Conservation (phyloP, 2,888 invertebrate species). For the Hoplodrina ambigua region DNA sequence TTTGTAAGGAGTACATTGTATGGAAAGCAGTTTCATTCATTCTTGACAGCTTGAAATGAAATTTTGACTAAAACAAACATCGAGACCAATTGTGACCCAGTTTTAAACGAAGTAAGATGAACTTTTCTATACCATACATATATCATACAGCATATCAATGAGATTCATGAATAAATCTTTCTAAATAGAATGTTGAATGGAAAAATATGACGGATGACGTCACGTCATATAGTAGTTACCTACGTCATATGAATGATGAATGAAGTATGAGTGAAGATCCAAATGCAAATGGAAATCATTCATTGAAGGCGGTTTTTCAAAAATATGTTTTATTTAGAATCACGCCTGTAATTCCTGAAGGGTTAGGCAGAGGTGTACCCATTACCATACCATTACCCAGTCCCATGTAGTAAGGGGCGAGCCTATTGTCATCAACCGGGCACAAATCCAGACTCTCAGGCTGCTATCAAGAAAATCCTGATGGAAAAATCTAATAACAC, state of each 20-base stretch:
- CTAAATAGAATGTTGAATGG: conserved; percentile 30
- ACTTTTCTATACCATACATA: not conserved
- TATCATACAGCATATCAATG: not conserved
- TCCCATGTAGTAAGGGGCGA: too few relatives aligned
- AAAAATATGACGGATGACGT: conserved; percentile 31
- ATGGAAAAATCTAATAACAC: too few relatives aligned
- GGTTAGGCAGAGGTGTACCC: too few relatives aligned
- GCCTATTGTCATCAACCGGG: too few relatives aligned
- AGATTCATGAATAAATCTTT: conserved; percentile 33
- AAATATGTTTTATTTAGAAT: not conserved
- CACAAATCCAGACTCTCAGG: too few relatives aligned
- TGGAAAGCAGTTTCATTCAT: too few relatives aligned
- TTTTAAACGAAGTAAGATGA: not conserved
- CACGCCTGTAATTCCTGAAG: too few relatives aligned
- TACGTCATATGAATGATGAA: conserved; percentile 40
- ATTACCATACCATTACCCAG: too few relatives aligned
- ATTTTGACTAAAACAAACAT: too few relatives aligned
- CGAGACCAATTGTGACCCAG: not conserved
- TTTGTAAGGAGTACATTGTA: too few relatives aligned
- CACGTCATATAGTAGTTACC: conserved; percentile 12
- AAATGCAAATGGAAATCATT: conserved; percentile 16
- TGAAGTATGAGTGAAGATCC: conserved; percentile 16
- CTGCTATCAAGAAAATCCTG: too few relatives aligned
- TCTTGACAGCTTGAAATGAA: too few relatives aligned
- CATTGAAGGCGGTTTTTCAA: not conserved